Conservation (phyloP, 2,797 vertebrate genomes). For the Delichon dasypus region DNA sequence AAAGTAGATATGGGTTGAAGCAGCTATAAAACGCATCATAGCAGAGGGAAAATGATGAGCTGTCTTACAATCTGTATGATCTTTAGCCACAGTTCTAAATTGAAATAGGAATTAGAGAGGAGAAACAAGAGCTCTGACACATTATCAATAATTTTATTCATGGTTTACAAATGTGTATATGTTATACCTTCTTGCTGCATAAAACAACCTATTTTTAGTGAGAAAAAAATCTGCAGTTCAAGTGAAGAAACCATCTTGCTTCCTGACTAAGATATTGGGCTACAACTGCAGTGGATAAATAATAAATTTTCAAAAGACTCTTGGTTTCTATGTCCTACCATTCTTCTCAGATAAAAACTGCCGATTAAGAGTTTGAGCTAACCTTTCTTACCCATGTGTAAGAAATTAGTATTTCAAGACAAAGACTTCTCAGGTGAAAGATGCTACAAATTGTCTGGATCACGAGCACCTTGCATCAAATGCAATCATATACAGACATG, state of each 20-base stretch:
- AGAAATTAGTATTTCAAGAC: background rate
- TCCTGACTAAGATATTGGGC: background rate
- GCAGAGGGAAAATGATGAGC: background rate
- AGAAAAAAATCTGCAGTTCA: background rate
- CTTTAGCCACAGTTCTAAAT: background rate
- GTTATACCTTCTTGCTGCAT: background rate
- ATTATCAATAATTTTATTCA: background rate
- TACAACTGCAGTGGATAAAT: fast-evolving
- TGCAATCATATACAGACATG: background rate
- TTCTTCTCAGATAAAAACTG: background rate
- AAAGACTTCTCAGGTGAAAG: background rate
- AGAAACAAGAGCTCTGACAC: background rate
- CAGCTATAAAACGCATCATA: background rate
- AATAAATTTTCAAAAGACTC: background rate
- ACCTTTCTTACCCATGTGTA: background rate
- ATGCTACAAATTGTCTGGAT: background rate
- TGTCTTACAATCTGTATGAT: background rate
- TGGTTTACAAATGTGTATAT: background rate
- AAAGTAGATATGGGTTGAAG: background rate
- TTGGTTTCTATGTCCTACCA: background rate
- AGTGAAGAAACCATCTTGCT: background rate
- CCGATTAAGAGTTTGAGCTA: background rate
- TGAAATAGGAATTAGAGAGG: background rate
- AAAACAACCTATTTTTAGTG: background rate
- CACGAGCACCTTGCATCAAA: background rate